Conservation (phyloP, 2,113 vertebrate species). For the Myiopsitta monachus region DNA sequence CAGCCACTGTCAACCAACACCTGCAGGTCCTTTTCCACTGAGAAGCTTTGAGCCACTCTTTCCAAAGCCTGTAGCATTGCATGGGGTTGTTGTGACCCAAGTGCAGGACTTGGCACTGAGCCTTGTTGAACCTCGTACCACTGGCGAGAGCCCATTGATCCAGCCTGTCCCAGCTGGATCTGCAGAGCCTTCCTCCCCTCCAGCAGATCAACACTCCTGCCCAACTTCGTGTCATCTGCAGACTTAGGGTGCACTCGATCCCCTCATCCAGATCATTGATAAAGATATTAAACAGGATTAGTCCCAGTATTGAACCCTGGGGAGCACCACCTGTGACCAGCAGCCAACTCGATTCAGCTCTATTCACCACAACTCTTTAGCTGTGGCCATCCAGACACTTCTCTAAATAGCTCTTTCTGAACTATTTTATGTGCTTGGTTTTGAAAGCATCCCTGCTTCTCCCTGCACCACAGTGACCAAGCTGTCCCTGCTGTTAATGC, state of each 20-base stretch:
- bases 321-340: background rate
- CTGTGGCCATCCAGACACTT: background rate
- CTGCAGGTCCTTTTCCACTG: accelerated
- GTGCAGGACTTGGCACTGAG: accelerated
- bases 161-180: background rate
- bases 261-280: accelerated
- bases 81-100: background rate
- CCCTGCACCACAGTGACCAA: accelerated
- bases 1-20: accelerated
- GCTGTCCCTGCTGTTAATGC: background rate
- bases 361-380: background rate
- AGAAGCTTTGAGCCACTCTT: background rate
- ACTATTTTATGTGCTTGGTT: background rate
- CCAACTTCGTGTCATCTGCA: accelerated
- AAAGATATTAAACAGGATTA: background rate
- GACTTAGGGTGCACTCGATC: accelerated
- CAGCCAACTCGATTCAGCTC: background rate
- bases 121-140: background rate
- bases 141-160: accelerated
- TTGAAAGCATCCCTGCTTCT: background rate
- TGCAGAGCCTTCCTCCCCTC: background rate
- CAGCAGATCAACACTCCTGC: accelerated
- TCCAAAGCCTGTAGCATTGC: accelerated
- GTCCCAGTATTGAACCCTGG: accelerated
- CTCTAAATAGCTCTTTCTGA: background rate